Evolutionary conservation across 2,797 vertebrate species (phyloP).

Genomic region (Toxotes lorentzi): DNA sequence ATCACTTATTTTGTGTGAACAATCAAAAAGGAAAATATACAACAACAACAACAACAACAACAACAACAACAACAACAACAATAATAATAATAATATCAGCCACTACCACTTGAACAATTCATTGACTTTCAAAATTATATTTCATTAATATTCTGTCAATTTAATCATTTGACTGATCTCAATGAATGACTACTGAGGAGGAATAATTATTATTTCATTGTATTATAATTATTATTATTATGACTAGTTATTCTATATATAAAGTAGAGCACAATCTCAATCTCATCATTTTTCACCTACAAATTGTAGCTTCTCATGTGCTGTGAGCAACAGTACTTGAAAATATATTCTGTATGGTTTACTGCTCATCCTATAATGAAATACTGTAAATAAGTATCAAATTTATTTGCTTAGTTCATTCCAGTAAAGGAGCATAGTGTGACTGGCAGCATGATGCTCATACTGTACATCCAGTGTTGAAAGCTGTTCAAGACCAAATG

Average conservation of each 20-base stretch:
- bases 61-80: too few species aligned
- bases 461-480: neutral
- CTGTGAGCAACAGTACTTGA: neutral
- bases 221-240: neutral
- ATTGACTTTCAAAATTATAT: too few species aligned
- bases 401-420: neutral
- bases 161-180: too few species aligned
- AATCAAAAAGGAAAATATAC: neutral
- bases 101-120: too few species aligned
- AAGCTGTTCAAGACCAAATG: constrained; percentile 4
- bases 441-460: neutral
- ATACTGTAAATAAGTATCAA: neutral
- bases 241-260: neutral
- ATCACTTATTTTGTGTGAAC: neutral
- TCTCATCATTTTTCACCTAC: neutral
- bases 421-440: neutral
- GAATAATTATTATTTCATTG: neutral
- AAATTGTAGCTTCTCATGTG: neutral
- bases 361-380: neutral
- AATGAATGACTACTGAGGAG: neutral
- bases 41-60: too few species aligned
- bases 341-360: neutral
- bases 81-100: too few species aligned
- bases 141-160: neutral
- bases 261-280: neutral